Base-by-base conservation (phyloP, 2,113 vertebrate genomes). In the Zosterops lateralis region DNA sequence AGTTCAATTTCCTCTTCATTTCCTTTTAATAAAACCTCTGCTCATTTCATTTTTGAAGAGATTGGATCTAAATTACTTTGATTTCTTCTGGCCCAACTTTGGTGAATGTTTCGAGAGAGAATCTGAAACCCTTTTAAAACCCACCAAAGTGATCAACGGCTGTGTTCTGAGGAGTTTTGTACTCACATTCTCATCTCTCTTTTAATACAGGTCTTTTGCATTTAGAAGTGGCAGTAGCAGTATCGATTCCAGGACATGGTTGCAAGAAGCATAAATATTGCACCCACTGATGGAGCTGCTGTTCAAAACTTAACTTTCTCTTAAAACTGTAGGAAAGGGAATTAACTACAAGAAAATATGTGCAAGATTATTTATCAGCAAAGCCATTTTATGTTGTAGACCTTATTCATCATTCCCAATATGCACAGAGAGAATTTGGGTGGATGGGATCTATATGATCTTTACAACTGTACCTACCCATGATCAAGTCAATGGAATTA, bases 1-100 rank as follows among this genome's bases (percentile, higher is more conserved):
- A 97, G 93, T 98, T 98, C 98, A 98, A 98, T 98, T 98, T 98
- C 97, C 97, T 96, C 97, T 98, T 98, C 97, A 98, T 98, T 98
- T 98, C 97, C 97, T 98, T 97, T 98, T 98, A 98, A 98, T 98
- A 98, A 98, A 98, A 97, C 95, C 96, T 97, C 91, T 97, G 80
- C 97, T 98, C 96, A 97, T 97, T 98, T 98, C 97, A 97, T 97
- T 97, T 97, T 96, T 95, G 94, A 96, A 91, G 97, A 98, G 97
- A 98, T 98, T 98, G 97, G 94, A 98, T 98, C 97, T 98, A 98
- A 98, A 98, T 98, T 97, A 98, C 97, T 98, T 98, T 97, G 96
- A 98, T 96, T 97, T 96, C 88, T 97, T 94, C 94, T 98, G 97
- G 96, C 94, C 97, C 97, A 97, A 92, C 96, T 97, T 97, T 87